phyloP scores from a whole-genome alignment of 2,888 invertebrate genomes.

The Barypeithes pellucidus region DNA sequence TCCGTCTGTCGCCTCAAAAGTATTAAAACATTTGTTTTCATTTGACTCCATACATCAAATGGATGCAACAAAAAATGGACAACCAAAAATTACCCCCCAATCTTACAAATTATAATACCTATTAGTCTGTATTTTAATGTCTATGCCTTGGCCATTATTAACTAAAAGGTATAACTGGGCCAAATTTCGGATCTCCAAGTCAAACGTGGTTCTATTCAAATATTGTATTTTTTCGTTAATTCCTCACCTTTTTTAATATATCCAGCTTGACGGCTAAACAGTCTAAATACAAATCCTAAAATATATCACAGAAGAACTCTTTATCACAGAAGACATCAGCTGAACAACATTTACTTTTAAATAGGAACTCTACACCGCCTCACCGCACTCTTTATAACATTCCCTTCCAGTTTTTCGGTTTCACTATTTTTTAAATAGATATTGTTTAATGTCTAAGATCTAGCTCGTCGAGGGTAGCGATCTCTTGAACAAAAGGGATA shows the following conservation, averaged over 20 bases:
- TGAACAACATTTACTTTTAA: slow-evolving; percentile 21
- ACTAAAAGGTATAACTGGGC: no score
- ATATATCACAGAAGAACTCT: slow-evolving; percentile 44
- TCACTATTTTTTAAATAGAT: neutral
- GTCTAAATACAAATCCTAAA: slow-evolving; percentile 36
- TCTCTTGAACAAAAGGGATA: slow-evolving; percentile 22
- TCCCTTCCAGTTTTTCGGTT: neutral
- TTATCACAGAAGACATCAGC: slow-evolving; percentile 31
- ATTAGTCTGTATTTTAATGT: no score
- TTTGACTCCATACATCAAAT: no score
- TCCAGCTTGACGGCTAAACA: slow-evolving; percentile 47
- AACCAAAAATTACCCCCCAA: no score
- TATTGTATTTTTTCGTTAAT: neutral
- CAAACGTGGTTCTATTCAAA: neutral
- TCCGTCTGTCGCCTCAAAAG: no score
- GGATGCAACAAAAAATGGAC: no score
- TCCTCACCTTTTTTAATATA: slow-evolving; percentile 49
- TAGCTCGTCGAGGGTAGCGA: slow-evolving; percentile 13
- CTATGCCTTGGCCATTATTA: no score
- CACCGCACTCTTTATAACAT: slow-evolving; percentile 25
- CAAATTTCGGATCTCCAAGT: no score
- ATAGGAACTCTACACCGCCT: slow-evolving; percentile 43
- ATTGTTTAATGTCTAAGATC: slow-evolving; percentile 28
- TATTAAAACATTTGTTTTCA: no score
- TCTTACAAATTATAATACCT: no score